Evolutionary conservation across 2,113 vertebrate species (phyloP).

Genomic region (Sapayoa aenigma): DNA sequence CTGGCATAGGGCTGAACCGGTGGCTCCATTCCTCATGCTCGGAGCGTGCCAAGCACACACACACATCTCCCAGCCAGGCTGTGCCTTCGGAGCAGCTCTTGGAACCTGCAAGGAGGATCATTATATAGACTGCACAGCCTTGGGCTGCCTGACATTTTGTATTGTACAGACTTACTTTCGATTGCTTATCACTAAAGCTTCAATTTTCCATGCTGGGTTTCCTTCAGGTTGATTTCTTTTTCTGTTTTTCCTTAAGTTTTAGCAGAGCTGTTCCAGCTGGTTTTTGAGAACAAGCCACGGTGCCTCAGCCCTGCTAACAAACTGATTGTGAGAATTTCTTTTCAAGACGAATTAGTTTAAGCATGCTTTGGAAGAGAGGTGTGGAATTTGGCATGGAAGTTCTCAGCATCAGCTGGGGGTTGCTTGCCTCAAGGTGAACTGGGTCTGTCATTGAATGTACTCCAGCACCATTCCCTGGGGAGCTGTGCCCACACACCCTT

Average conservation of each 20-base stretch:
- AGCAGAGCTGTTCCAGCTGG: conserved; percentile 35
- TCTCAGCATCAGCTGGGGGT: background rate
- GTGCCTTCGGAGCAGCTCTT: background rate
- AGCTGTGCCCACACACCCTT: background rate
- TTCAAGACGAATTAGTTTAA: conserved; percentile 32
- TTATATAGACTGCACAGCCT: background rate
- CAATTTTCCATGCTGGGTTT: conserved; percentile 53
- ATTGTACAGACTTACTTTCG: background rate
- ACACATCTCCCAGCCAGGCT: background rate
- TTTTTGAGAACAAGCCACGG: conserved; percentile 8
- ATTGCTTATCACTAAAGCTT: conserved; percentile 6
- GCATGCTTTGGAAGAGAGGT: background rate
- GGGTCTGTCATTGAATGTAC: background rate
- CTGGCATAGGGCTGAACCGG: background rate
- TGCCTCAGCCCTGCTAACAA: background rate
- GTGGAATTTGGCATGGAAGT: background rate
- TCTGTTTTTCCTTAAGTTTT: background rate
- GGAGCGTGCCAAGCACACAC: accelerated
- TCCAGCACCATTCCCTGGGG: background rate
- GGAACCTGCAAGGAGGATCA: background rate
- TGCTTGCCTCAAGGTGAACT: background rate
- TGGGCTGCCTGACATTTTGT: background rate
- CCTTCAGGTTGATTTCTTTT: conserved; percentile 33
- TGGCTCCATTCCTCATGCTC: accelerated
- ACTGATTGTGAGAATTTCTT: background rate